A percentile compares a stretch with the other conserved stretches of the same genome.
These are phyloP conservation scores for Adineta ricciae DNA, from an alignment of 2,888 invertebrate genomes.

Conservation along the genomic window DNA sequence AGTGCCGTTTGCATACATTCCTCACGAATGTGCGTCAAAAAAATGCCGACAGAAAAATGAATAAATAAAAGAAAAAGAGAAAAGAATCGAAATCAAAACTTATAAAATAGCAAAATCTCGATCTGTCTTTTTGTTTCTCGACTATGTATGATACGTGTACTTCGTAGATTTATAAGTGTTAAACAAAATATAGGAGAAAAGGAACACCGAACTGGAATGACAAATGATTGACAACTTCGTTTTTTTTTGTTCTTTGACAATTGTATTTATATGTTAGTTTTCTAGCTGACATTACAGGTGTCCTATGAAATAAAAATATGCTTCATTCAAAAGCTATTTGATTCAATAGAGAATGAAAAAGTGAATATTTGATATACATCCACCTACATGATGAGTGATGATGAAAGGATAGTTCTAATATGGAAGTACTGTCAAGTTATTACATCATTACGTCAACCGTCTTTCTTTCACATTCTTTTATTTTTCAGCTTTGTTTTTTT, in stretches of 20 bases:
- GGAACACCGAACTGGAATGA: neutral
- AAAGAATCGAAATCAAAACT: neutral
- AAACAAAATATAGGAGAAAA: neutral
- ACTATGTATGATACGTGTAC: neutral
- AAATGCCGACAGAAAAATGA: neutral
- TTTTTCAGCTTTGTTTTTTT: neutral
- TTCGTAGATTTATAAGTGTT: neutral
- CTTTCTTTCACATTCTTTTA: neutral
- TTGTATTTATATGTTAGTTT: neutral
- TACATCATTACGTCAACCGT: neutral
- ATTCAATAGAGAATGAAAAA: neutral
- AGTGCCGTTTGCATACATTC: neutral
- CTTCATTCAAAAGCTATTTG: neutral
- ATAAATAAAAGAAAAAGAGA: neutral
- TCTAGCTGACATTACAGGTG: neutral
- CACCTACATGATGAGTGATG: neutral
- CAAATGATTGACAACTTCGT: neutral
- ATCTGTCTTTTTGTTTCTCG: neutral
- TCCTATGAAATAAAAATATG: neutral
- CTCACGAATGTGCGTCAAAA: neutral
- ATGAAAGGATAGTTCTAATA: neutral
- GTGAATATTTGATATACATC: neutral
- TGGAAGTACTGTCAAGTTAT: neutral
- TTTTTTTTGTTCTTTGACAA: neutral
- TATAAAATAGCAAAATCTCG: neutral